Percentiles rank a stretch among this genome's conserved stretches.
These are phyloP conservation scores for Garra rufa DNA, from an alignment of 2,113 vertebrate species.

Conservation along the genomic window DNA sequence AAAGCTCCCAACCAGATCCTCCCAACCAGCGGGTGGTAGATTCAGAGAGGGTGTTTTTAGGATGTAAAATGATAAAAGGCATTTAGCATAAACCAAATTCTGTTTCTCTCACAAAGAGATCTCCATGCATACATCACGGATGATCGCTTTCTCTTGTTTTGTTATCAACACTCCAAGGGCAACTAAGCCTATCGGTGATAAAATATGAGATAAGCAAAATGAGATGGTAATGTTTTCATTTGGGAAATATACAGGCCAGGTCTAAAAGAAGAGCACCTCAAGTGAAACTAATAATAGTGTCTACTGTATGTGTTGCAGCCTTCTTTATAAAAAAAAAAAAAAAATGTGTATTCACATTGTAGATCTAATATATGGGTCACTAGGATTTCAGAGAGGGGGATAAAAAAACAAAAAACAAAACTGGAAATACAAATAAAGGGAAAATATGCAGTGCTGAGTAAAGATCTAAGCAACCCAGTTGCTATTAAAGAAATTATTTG, in stretches of 20 bases:
- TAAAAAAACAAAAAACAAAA: slow-evolving; percentile 42
- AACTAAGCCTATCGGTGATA: slow-evolving; percentile 61
- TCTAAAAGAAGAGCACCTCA: slow-evolving; percentile 66
- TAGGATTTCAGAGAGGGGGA: slow-evolving; percentile 63
- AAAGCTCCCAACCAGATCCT: slow-evolving; percentile 62
- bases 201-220: slow-evolving; percentile 74
- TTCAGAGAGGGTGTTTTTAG: slow-evolving; percentile 51
- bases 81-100: slow-evolving; percentile 71
- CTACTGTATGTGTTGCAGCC: slow-evolving; percentile 51
- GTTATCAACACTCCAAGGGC: slow-evolving; percentile 60
- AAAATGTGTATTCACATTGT: slow-evolving; percentile 66
- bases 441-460: slow-evolving; percentile 74
- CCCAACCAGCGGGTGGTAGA: slow-evolving; percentile 53
- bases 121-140: slow-evolving; percentile 66
- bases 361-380: slow-evolving; percentile 79
- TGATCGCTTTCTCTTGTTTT: slow-evolving; percentile 56
- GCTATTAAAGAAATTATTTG: slow-evolving; percentile 75
- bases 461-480: slow-evolving; percentile 75
- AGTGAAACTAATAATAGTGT: slow-evolving; percentile 71
- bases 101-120: slow-evolving; percentile 68
- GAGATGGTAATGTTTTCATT: slow-evolving; percentile 72
- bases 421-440: slow-evolving; percentile 60
- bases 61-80: slow-evolving; percentile 68
- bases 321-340: slow-evolving; percentile 62
- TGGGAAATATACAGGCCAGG: slow-evolving; percentile 61